Percentiles rank a stretch among this genome's conserved stretches.
Evolutionary conservation across 2,797 vertebrate species (phyloP).

Genomic region (Lerista edwardsae): DNA sequence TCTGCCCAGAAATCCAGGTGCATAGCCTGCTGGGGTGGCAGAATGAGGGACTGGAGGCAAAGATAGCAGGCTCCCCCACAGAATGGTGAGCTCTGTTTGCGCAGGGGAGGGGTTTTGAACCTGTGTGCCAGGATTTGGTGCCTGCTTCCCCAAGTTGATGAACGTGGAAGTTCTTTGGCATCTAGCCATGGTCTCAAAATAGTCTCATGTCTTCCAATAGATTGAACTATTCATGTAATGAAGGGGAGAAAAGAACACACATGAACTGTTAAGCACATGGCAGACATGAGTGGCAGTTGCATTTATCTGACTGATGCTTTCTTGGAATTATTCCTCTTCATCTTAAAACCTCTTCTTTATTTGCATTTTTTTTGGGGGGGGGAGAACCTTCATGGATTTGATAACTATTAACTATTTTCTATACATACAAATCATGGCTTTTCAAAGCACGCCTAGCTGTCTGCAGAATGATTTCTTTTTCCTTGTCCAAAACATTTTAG

Average conservation of each 20-base stretch:
- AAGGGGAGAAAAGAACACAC: no score
- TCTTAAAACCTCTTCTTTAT: background rate
- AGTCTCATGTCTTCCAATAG: background rate
- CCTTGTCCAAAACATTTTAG: constrained; percentile 30
- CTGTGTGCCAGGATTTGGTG: no score
- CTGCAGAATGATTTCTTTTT: background rate
- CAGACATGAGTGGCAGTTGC: background rate
- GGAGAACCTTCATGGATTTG: background rate
- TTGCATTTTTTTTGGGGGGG: constrained; percentile 5
- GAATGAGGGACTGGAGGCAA: no score
- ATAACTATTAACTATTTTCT: background rate
- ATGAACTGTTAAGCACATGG: background rate
- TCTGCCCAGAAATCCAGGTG: no score
- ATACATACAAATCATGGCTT: background rate
- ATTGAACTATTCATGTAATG: no score
- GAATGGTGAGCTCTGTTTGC: no score
- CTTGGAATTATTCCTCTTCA: background rate
- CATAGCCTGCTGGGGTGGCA: no score
- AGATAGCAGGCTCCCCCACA: no score
- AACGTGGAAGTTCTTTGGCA: background rate
- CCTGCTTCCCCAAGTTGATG: no score
- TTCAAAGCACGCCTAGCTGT: background rate
- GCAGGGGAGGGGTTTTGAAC: no score
- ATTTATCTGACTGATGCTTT: background rate
- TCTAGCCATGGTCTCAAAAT: background rate